Conservation (phyloP, 2,797 vertebrate genomes). For the Phrynocephalus forsythii region DNA sequence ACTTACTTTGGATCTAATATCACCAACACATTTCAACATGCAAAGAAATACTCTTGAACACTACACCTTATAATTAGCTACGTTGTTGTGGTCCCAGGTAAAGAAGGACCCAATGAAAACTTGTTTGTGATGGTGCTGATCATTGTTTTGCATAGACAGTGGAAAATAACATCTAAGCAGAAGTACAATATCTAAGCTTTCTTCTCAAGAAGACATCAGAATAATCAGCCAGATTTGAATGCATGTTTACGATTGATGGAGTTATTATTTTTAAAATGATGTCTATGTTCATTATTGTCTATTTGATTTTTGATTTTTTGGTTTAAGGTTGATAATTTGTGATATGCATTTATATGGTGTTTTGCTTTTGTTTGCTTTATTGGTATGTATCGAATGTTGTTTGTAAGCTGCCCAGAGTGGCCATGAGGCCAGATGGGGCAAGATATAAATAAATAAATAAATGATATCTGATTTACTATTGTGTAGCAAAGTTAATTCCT, state of each 20-base stretch:
- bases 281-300: no score
- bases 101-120: neutral
- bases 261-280: no score
- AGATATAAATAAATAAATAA: no score
- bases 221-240: neutral
- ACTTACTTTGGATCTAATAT: neutral
- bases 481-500: no score
- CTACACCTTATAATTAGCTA: neutral
- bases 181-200: neutral
- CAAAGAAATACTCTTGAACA: neutral
- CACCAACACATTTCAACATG: neutral
- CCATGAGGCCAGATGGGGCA: no score
- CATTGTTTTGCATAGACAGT: neutral
- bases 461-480: no score
- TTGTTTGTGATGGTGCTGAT: neutral
- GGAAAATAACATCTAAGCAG: neutral
- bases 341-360: no score
- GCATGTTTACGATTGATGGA: neutral
- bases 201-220: neutral
- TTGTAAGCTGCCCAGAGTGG: no score
- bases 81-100: neutral
- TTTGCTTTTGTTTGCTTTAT: no score
- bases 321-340: no score
- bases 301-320: no score
- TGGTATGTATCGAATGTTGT: no score